These are phyloP conservation scores for Drosophila helvetica DNA, from an alignment of 2,888 invertebrate species.

Conservation along the genomic window DNA sequence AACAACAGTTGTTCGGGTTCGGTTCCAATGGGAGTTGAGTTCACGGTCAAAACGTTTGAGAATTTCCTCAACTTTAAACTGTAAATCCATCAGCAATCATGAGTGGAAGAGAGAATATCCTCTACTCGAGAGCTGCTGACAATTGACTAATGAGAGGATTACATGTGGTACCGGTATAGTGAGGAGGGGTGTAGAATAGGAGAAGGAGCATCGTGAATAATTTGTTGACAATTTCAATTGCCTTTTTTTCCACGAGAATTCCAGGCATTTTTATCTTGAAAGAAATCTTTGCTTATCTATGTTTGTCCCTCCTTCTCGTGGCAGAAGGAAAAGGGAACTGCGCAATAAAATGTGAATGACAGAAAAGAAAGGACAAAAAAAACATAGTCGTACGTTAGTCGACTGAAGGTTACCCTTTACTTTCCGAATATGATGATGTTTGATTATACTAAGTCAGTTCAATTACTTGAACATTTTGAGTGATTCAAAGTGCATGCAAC, in stretches of 20 bases:
- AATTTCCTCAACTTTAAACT: constrained; percentile 43
- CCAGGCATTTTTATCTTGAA: constrained; percentile 11
- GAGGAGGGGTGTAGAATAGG: neutral
- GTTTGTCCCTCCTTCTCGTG: neutral
- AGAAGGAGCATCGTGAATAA: constrained; percentile 32
- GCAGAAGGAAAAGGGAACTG: constrained; percentile 1
- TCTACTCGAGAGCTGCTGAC: constrained; percentile 19
- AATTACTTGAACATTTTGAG: too few relatives aligned
- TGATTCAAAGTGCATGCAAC: too few relatives aligned
- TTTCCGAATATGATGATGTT: too few relatives aligned
- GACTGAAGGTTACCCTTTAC: neutral
- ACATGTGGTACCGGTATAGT: too few relatives aligned
- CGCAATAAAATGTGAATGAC: constrained; percentile 28
- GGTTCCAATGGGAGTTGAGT: constrained; percentile 38
- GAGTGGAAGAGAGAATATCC: constrained; percentile 7
- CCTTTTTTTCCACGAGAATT: constrained; percentile 13
- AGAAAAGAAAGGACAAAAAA: neutral
- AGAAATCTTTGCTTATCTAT: constrained; percentile 39
- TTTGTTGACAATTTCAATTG: constrained; percentile 41
- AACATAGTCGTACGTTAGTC: neutral
- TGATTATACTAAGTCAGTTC: too few relatives aligned
- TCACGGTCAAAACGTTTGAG: constrained; percentile 58
- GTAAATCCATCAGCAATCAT: constrained; percentile 65
- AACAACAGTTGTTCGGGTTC: constrained; percentile 32
- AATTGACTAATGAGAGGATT: constrained; percentile 44